Percentiles rank a stretch among this genome's conserved stretches.
Evolutionary conservation across 2,888 invertebrate genomes (phyloP).

Genomic region (Lycaena phlaeas): DNA sequence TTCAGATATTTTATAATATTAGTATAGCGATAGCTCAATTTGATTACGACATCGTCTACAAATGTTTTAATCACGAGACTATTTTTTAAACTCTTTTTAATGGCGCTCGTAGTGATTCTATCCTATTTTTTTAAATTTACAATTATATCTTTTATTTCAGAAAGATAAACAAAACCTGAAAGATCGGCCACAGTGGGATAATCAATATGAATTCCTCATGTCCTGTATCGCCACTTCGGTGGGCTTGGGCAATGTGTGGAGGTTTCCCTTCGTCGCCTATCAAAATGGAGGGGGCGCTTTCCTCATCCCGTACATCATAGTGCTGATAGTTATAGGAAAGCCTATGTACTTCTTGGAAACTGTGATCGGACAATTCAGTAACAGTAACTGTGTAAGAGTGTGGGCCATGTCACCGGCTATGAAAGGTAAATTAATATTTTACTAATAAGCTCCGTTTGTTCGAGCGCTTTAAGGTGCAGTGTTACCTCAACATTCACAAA

Average conservation of each 20-base stretch:
- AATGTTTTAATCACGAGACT: no score
- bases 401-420: constrained; percentile 79
- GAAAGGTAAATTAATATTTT: constrained; percentile 82
- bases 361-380: constrained; percentile 87
- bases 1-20: no score
- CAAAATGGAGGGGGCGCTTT: constrained; percentile 84
- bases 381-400: constrained; percentile 83
- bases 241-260: constrained; percentile 82
- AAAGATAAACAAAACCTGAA: constrained; percentile 16
- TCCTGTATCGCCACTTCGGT: constrained; percentile 82
- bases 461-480: no score
- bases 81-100: no score
- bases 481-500: no score
- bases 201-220: constrained; percentile 80
- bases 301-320: constrained; percentile 80
- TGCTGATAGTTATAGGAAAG: constrained; percentile 79
- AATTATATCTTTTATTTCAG: background rate
- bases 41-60: no score
- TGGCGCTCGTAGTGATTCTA: no score
- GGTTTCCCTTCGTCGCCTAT: constrained; percentile 74
- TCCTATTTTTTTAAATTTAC: no score
- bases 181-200: constrained; percentile 73
- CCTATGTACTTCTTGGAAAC: constrained; percentile 89
- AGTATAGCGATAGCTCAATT: no score
- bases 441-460: no score